Conservation (phyloP, 2,797 vertebrate species). For the Lerista edwardsae region DNA sequence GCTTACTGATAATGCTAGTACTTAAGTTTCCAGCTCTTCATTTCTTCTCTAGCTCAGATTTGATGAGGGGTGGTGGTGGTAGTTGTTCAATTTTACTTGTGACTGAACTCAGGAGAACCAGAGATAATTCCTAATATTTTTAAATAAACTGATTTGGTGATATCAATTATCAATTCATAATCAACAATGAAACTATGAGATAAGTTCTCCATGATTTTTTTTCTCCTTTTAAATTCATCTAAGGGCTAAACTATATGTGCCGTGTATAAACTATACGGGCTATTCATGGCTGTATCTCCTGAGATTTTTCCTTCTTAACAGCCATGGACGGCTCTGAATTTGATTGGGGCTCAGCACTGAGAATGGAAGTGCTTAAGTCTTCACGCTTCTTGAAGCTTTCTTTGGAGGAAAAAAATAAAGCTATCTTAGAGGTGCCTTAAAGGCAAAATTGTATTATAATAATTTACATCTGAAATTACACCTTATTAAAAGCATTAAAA, state of each 20-base stretch:
- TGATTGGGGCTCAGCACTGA: neutral
- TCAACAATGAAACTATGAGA: too few species aligned
- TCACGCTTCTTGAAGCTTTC: neutral
- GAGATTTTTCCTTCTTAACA: neutral
- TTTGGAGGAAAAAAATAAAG: neutral
- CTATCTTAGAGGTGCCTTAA: slow-evolving; percentile 29
- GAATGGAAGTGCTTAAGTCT: neutral
- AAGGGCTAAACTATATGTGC: neutral
- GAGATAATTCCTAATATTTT: too few species aligned
- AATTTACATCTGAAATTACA: slow-evolving; percentile 43
- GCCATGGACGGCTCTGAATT: neutral
- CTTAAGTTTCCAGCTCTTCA: too few species aligned
- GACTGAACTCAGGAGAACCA: too few species aligned
- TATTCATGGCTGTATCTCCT: neutral
- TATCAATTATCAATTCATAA: too few species aligned
- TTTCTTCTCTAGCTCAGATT: too few species aligned
- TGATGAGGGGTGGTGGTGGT: too few species aligned
- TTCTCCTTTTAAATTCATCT: neutral
- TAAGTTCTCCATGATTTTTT: neutral
- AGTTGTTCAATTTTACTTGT: too few species aligned
- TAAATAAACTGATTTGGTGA: too few species aligned
- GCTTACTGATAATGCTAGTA: too few species aligned
- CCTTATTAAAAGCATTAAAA: slow-evolving; percentile 41
- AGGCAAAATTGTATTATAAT: slow-evolving; percentile 7
- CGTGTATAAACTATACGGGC: too few species aligned